Base-by-base conservation (phyloP, 2,888 invertebrate species). In the Netelia fuscicornis region DNA sequence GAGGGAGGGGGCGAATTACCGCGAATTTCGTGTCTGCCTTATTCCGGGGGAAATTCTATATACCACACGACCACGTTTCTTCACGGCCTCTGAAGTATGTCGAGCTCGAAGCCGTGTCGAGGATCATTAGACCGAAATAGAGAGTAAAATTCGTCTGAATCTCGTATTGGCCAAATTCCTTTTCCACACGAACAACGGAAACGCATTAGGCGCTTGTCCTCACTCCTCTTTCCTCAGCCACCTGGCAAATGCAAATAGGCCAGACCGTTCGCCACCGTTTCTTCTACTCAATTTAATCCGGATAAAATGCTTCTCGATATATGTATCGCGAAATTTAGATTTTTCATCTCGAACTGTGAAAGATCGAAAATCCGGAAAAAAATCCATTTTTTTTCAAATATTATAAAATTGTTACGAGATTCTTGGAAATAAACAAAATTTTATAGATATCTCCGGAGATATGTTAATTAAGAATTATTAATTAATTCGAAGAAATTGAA, bases 71-170 rank as follows among this genome's bases (percentile, higher is more conserved):
- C 30, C 30, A 30, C 30, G 30, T 30, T 30, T 30, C 30, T 30
- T 30, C 30, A 30, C 30, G 30, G 30, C 6, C 30, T 30, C 65
- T n/a, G 56, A 44, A 56, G 65, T 54, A 13, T 56, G 56, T 77
- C 68, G 76, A 62, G 44, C 68, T 17, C 13, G 13, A 10, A 17
- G n/a, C 13, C 13, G 54, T 13, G 17, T 13, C 54, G 58, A 81
- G 74, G 77, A 81, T 84, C 81, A 74, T 81, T 84, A 84, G 81
- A 44, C 42, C n/a, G 42, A 58, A 70, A 81, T 65, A 20, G 58
- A 72, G 77, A 72, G 74, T 72, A 17, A 80, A 76, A 81, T 81
- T 84, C 67, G 77, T 62, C 67, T n/a, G 72, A 67, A 48, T 30
- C 62, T 62, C 65, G 62, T 62, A 84, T 76, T 77, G n/a, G 9